Evolutionary conservation across 2,113 vertebrate genomes (phyloP), one percentile per base, ranked within the genome.

Genomic region (Chloropsis hardwickii): DNA sequence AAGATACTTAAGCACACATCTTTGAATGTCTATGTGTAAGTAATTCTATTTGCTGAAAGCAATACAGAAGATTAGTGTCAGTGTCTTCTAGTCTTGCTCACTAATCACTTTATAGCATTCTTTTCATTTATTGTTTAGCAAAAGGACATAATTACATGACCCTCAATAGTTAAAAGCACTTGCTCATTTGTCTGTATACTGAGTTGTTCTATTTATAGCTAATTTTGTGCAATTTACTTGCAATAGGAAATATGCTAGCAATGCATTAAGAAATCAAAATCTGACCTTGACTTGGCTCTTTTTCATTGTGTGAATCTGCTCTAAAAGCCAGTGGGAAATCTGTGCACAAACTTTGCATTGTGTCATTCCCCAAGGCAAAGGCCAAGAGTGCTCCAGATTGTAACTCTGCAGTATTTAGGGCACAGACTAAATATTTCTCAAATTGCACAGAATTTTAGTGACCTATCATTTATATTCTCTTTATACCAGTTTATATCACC

Each of bases 251-350:
- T 61, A 88, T 0, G 1, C 29, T 71, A 70, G 45, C 71, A 80
- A 74, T 57, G 54, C 54, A 58, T 89, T 96, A 72, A 83, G 92
- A 97, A 96, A 94, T 82, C 66, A 53, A 27, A 78, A 56, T 37
- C 42, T 83, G 61, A 77, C 64, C 20, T 65, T 69, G 78, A 31
- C n/a, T 73, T 94, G 57, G 31, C 37, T 53, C 39, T 62, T 87
- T 71, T 71, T 71, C 57, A 53, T 29, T 48, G 33, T 21, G 25
- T 50, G n/a, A 85, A 48, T 57, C 40, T 87, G 12, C 33, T 84
- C 23, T 81, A 73, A 76, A 78, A 87, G 72, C 60, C 67, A 79
- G 31, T 77, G 40, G 57, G 85, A 95, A 92, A 78, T 37, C 69
- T 29, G 12, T 33, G 27, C n/a, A 70, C 60, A 93, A 67, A 56